Evolutionary conservation across 2,113 vertebrate genomes (phyloP).

Genomic region (Periophthalmus modestus): DNA sequence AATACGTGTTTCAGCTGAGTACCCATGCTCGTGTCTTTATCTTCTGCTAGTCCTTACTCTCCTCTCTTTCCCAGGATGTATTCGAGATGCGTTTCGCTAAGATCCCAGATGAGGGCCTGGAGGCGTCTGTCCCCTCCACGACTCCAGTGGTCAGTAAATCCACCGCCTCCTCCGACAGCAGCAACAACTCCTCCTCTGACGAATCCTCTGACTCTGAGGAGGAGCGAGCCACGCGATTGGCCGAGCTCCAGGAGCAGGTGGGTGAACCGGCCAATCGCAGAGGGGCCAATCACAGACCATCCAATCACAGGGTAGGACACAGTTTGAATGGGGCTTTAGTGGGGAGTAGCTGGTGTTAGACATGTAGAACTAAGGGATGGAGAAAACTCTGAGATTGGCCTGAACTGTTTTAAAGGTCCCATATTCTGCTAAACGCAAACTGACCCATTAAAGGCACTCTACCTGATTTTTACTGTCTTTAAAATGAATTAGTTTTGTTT

Average conservation of each 20-base stretch:
- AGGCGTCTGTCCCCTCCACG: constrained; percentile 78
- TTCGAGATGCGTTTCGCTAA: constrained; percentile 99
- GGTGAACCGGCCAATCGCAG: constrained; percentile 76
- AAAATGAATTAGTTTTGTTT: too few relatives aligned
- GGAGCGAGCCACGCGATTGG: constrained; percentile 88
- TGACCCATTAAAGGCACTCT: not conserved
- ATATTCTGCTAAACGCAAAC: not conserved
- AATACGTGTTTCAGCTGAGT: too few relatives aligned
- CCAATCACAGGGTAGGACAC: constrained; percentile 73
- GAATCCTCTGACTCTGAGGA: constrained; percentile 94
- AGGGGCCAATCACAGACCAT: constrained; percentile 49
- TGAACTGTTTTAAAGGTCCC: not conserved
- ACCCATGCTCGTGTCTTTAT: not conserved
- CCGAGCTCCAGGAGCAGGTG: constrained; percentile 95
- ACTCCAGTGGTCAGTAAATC: constrained; percentile 88
- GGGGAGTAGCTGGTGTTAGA: not conserved
- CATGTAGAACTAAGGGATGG: not conserved
- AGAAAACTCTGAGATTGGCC: not conserved
- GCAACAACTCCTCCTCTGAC: constrained; percentile 87
- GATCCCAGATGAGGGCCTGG: constrained; percentile 93
- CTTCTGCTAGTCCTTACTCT: not conserved
- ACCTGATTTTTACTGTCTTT: not conserved
- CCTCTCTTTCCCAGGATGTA: constrained; percentile 82
- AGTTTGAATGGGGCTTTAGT: constrained; percentile 15
- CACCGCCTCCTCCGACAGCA: constrained; percentile 88